phyloP scores from a whole-genome alignment of 2,113 vertebrate species.

The Mastomys coucha region DNA sequence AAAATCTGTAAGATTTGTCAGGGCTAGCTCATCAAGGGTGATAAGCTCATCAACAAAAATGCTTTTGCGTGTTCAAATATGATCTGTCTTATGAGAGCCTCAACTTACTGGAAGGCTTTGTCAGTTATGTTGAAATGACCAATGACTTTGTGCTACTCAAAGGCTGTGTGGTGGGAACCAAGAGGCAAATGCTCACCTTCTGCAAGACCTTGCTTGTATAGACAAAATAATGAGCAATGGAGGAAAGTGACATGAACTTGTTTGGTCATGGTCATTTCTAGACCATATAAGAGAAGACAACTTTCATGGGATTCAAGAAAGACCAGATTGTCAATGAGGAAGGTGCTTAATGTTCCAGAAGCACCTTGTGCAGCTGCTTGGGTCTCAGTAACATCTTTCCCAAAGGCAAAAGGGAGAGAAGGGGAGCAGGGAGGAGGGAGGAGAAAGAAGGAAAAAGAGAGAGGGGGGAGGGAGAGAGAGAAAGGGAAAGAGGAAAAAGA shows the following conservation, averaged over 20 bases:
- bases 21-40: background rate
- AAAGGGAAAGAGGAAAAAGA: background rate
- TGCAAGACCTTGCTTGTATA: background rate
- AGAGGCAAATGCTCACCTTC: background rate
- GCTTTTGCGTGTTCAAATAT: background rate
- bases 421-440: no score
- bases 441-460: background rate
- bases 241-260: background rate
- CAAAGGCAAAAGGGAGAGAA: background rate
- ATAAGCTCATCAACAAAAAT: background rate
- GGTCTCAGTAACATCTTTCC: background rate
- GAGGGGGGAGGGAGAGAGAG: no score
- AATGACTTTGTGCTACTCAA: background rate
- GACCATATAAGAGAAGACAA: background rate
- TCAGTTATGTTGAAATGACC: background rate
- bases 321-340: background rate
- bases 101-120: background rate
- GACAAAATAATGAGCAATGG: background rate
- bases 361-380: background rate
- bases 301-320: background rate
- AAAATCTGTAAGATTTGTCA: background rate
- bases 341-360: background rate
- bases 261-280: background rate
- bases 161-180: background rate
- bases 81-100: background rate